Conservation (phyloP, 1,140 invertebrate genomes). For the Drosophila sulfurigaster region DNA sequence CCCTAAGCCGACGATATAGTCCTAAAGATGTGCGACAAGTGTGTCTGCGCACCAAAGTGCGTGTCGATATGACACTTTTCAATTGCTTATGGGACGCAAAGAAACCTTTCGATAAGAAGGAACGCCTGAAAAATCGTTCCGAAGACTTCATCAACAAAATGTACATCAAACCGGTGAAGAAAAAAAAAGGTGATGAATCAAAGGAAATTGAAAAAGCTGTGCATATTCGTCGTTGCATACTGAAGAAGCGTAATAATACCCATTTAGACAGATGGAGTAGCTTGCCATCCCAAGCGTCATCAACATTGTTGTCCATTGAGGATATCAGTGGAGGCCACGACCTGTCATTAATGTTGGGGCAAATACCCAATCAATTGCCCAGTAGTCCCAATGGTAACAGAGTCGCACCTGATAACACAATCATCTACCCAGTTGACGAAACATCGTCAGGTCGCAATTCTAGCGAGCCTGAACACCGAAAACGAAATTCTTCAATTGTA, state of each 20-base stretch:
- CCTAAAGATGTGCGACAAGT: constrained; percentile 30
- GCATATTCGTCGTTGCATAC: constrained; percentile 11
- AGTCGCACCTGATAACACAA: too few relatives aligned
- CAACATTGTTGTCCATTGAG: background rate
- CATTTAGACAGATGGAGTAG: constrained; percentile 46
- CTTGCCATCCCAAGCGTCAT: background rate
- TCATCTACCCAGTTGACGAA: too few relatives aligned
- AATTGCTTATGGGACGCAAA: constrained; percentile 60
- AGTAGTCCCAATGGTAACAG: too few relatives aligned
- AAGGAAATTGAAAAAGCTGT: background rate
- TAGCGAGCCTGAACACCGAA: background rate
- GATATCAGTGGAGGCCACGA: background rate
- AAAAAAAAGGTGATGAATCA: constrained; percentile 40
- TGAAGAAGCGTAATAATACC: constrained; percentile 47
- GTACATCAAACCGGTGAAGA: constrained; percentile 42
- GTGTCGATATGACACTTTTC: constrained; percentile 42
- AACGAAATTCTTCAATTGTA: too few relatives aligned
- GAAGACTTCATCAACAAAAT: constrained; percentile 46
- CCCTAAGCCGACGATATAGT: constrained; percentile 40
- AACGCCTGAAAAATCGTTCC: constrained; percentile 37
- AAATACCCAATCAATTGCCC: background rate
- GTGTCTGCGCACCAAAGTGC: constrained; percentile 52
- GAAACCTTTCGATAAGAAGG: constrained; percentile 19
- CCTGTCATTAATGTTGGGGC: background rate
- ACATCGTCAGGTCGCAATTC: background rate